phyloP scores from a whole-genome alignment of 2,113 vertebrate genomes.

The Orientallactaga bullata region DNA sequence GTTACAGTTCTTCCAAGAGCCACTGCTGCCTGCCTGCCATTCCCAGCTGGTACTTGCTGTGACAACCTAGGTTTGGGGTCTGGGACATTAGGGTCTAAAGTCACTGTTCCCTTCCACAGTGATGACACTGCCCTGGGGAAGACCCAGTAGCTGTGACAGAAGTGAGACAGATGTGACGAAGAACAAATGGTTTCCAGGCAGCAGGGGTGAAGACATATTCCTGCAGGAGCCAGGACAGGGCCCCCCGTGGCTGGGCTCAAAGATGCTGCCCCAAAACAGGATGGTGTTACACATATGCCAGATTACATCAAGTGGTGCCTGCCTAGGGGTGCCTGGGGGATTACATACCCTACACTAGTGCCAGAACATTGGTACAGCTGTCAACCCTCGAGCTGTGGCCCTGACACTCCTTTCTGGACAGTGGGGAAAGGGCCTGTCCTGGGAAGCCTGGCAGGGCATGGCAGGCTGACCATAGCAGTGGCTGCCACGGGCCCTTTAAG shows the following conservation, averaged over 20 bases:
- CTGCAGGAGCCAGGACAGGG: neutral
- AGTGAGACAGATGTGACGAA: neutral
- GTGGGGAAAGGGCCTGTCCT: neutral
- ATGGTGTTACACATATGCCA: neutral
- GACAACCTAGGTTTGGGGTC: fast-evolving
- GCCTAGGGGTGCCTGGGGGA: neutral
- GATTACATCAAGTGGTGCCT: neutral
- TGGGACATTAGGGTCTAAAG: neutral
- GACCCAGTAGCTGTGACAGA: neutral
- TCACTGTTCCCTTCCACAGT: neutral
- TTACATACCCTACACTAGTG: too few relatives aligned
- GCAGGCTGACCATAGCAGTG: neutral
- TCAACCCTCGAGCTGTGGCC: neutral
- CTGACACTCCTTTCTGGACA: neutral
- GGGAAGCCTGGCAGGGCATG: neutral
- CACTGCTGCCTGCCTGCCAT: neutral
- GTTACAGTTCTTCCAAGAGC: neutral
- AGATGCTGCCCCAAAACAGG: neutral
- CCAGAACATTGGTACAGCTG: neutral
- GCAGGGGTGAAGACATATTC: neutral
- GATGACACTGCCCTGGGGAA: neutral
- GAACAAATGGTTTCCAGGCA: neutral
- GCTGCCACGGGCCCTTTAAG: constrained; percentile 30
- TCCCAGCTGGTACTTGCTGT: neutral
- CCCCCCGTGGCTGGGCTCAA: neutral